Base-by-base conservation (phyloP, 2,888 invertebrate genomes). In the Gasteruption jaculator region DNA sequence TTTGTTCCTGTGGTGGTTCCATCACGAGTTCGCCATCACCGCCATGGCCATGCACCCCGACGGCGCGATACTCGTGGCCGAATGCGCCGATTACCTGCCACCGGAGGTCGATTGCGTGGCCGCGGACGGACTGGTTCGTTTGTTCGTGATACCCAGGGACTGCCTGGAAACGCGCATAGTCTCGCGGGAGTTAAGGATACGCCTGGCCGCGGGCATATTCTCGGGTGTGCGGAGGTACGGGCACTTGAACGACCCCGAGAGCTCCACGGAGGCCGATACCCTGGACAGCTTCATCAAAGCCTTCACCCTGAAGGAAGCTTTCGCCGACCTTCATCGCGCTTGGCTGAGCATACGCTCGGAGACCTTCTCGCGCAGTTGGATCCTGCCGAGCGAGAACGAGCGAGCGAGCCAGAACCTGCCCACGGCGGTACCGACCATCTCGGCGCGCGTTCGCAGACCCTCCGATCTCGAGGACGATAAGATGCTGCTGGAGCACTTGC, bases 1-100 rank as follows among this genome's bases (percentile, higher is more conserved):
- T 38, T 61, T 74, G 6, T 74, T 74, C 43, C 61, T 70, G 5
- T 74, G 74, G 74, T 75, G 74, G 74, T 73, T 75, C 38, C 71
- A 70, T 37, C 63, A 66, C n/a, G 74, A 74, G 50, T 74, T 75
- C 46, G 71, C 68, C 0, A 70, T 73, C 1, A 71, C 73, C 0
- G 73, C 73, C 0, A 57, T 72, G 49, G 69, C 73, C 7, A 63
- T 74, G 53, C 73, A 74, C 46, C 68, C 71, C 2, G 62, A 65
- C 18, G 70, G 71, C 1, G 73, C 70, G 0, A 56, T 73, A 8
- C 54, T 73, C 11, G 68, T 73, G 2, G 68, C 67, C 10, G 69
- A 69, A 43, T 60, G 58, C 20, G 63, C 70, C 0, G 65, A 68
- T 27, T 73, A 70, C 35, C 49, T 73, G 2, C 71, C 73, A 1